Evolutionary conservation across 2,113 vertebrate genomes (phyloP).

Genomic region (Drymodes brunneopygia): DNA sequence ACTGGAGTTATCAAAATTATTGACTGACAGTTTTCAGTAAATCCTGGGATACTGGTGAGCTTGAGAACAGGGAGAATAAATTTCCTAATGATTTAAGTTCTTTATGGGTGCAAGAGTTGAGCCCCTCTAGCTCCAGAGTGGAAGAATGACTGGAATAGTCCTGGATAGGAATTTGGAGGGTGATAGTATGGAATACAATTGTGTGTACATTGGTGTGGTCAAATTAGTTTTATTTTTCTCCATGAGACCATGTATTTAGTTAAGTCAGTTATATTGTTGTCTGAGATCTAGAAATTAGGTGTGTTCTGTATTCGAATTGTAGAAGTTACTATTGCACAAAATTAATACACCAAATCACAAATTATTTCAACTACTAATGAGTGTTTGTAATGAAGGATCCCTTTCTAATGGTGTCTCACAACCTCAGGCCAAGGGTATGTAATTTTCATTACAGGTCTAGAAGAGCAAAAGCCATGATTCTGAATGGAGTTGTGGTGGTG

Average conservation of each 20-base stretch:
- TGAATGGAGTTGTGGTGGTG: fast-evolving
- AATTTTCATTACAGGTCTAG: not conserved
- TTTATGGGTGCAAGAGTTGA: not conserved
- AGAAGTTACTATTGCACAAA: not conserved
- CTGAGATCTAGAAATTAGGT: not conserved
- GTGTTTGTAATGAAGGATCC: not conserved
- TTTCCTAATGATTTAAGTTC: not conserved
- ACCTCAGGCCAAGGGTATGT: not conserved
- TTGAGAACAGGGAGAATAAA: not conserved
- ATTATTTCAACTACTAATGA: not conserved
- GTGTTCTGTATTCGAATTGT: not conserved
- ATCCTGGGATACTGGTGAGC: not conserved
- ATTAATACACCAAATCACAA: not conserved
- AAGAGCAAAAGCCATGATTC: not conserved
- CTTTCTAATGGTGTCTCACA: not conserved
- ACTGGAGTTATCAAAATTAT: not conserved
- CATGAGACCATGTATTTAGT: not conserved
- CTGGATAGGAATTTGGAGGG: fast-evolving
- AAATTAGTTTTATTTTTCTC: not conserved
- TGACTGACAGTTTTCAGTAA: not conserved
- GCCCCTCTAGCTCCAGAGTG: not conserved
- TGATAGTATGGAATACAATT: not conserved
- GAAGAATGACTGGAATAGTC: not conserved
- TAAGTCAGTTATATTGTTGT: not conserved
- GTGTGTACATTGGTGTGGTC: not conserved